Evolutionary conservation across 2,113 vertebrate genomes (phyloP).

Genomic region (Carassius gibelio): DNA sequence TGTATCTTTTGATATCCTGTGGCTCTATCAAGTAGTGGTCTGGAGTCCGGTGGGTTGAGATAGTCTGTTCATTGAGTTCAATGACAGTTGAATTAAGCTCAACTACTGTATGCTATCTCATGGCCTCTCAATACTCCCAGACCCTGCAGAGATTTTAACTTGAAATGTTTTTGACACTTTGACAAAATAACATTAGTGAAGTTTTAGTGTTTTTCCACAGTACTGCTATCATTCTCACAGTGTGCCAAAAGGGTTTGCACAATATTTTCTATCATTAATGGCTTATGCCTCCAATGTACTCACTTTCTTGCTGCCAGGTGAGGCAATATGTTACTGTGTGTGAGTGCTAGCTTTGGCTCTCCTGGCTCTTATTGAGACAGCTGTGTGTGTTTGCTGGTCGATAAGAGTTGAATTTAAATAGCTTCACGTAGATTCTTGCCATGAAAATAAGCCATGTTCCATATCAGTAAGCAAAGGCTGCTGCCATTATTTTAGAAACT

Average conservation of each 20-base stretch:
- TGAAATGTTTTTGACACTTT: background rate
- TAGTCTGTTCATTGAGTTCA: constrained; percentile 15
- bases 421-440: background rate
- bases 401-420: constrained; percentile 1
- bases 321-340: constrained; percentile 3
- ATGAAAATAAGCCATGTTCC: background rate
- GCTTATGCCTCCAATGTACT: background rate
- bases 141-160: constrained; percentile 9
- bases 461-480: background rate
- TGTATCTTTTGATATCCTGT: constrained; percentile 18
- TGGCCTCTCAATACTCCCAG: background rate
- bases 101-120: background rate
- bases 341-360: background rate
- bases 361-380: constrained; percentile 15
- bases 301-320: background rate
- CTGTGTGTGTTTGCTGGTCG: background rate
- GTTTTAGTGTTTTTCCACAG: background rate
- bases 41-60: constrained; percentile 13
- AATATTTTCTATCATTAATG: constrained; percentile 18
- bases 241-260: constrained; percentile 10
- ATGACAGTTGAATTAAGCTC: constrained; percentile 5
- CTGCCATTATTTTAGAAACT: background rate
- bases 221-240: constrained; percentile 4
- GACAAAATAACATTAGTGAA: background rate
- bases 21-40: background rate